These are phyloP conservation scores for Pseudochirops cupreus DNA, from an alignment of 2,797 vertebrate genomes.

Conservation along the genomic window DNA sequence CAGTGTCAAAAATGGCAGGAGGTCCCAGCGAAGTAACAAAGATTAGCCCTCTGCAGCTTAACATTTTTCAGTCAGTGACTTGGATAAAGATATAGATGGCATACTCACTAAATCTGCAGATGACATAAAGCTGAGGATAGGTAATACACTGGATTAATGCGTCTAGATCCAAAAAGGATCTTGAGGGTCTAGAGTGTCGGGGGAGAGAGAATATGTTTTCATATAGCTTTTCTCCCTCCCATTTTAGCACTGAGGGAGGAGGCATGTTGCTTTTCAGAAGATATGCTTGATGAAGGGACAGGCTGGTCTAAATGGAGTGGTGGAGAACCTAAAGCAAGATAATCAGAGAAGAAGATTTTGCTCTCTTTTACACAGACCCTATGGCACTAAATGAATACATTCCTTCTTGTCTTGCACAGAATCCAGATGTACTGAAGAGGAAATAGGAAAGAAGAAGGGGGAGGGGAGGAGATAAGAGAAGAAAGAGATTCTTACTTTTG, in stretches of 20 bases:
- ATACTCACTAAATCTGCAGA: background rate
- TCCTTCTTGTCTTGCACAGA: background rate
- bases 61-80: background rate
- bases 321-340: background rate
- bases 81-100: background rate
- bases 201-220: background rate
- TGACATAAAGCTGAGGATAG: background rate
- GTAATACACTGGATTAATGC: background rate
- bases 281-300: background rate
- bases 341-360: background rate
- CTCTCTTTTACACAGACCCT: background rate
- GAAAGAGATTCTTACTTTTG: background rate
- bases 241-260: background rate
- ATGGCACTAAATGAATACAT: background rate
- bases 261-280: background rate
- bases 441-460: background rate
- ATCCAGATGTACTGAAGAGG: background rate
- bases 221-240: background rate
- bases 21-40: background rate
- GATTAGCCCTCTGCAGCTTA: background rate
- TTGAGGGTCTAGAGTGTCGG: background rate
- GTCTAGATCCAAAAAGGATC: background rate
- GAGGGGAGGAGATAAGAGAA: background rate
- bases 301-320: background rate
- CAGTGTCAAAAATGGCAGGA: background rate